A percentile compares a stretch with the other conserved stretches of the same genome.
Conservation (phyloP, 2,888 invertebrate species). For the Diaperis boleti region DNA sequence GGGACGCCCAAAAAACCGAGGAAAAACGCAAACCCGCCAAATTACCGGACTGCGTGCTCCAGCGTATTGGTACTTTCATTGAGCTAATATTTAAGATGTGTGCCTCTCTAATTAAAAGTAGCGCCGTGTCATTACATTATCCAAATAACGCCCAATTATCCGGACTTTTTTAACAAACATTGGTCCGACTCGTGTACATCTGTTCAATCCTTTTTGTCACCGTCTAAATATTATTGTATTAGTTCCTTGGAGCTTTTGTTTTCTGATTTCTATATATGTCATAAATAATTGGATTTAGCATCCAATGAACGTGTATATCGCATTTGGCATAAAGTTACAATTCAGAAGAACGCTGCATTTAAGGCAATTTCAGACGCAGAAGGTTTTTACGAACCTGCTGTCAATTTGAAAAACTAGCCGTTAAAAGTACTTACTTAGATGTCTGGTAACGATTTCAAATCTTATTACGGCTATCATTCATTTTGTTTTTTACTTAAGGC, state of each 20-base stretch:
- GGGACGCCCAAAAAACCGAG: neutral
- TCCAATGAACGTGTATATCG: constrained; percentile 11
- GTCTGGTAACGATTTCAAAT: constrained; percentile 5
- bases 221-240: neutral
- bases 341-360: neutral
- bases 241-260: constrained; percentile 5
- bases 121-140: constrained; percentile 31
- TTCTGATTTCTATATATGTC: constrained; percentile 36
- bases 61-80: constrained; percentile 10
- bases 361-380: neutral
- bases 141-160: constrained; percentile 25
- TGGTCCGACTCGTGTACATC: constrained; percentile 17
- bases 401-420: constrained; percentile 9
- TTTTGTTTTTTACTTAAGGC: neutral
- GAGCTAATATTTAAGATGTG: constrained; percentile 16
- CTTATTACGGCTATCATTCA: constrained; percentile 1
- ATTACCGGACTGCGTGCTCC: constrained; percentile 5
- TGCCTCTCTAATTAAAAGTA: constrained; percentile 25
- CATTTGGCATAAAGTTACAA: constrained; percentile 12
- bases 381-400: constrained; percentile 3
- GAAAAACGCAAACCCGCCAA: constrained; percentile 2
- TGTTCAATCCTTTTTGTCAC: constrained; percentile 5
- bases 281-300: constrained; percentile 40
- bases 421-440: neutral
- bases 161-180: constrained; percentile 22